Base-by-base conservation (phyloP, 2,797 vertebrate genomes). In the Gallinago solitaria region DNA sequence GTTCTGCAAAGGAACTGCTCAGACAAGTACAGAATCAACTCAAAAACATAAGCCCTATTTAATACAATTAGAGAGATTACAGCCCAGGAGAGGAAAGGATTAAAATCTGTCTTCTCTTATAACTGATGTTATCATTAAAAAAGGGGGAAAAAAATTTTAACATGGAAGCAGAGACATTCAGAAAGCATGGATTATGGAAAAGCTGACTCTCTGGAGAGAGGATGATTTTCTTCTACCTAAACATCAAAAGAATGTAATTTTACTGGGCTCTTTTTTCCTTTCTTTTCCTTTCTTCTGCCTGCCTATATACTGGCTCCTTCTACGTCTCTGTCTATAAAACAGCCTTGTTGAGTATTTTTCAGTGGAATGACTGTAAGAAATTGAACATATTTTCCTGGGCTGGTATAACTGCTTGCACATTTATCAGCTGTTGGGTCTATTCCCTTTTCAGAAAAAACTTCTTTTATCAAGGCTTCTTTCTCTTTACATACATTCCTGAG, bases 131-230 rank as follows among this genome's bases (percentile, higher is more conserved):
- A 59, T 27, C 8, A 54, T 18, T 10, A 79, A 61, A 67, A 82
- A 65, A 33, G 0, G 0, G 1, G 12, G 32, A 30, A 21, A 23
- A 21, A 65, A 18, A 8, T 6, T 6, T 1, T 0, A 69, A 30
- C 54, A 70, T 43, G 39, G 45, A 89, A 70, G 21, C 7, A 78
- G 35, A 67, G 4, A n/a, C 51, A 88, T 74, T 77, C 12, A 67
- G 23, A 74, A 85, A 73, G 2, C 18, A 83, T 3, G 10, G 60
- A 74, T 39, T 70, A 67, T 6, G 61, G 45, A 87, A n/a, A 63
- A 9, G 11, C 8, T 65, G 19, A 61, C 3, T 79, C 6, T 57
- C 11, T 47, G 69, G 19, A 6, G 7, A 89, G 41, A 17, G 19
- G 33, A 45, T 23, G 2, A 35, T 60, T 80, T 83, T 81, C 45